Evolutionary conservation across 2,888 invertebrate genomes (phyloP), one percentile per base, ranked within the genome.

Genomic region (Polietes domitor): DNA sequence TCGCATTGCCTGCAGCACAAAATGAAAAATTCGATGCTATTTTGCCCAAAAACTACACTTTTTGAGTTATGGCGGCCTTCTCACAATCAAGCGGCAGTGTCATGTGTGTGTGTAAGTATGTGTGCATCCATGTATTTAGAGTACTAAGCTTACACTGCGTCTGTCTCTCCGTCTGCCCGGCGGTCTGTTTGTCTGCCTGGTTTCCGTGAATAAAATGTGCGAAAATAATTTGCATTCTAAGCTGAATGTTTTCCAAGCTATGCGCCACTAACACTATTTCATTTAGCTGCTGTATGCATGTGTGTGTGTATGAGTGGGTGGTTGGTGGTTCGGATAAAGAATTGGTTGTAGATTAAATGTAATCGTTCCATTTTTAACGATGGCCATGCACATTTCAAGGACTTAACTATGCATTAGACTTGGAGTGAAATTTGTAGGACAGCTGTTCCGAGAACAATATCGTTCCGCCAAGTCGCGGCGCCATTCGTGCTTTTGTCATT

Each of bases 201-300:
- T 19, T 53, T 28, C 15, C 10, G 26, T 26, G 15, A 26, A 65
- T 26, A 65, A 55, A 78, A 78, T 78, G 73, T 72, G 72, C 37
- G 55, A 79, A 43, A 79, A 58, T 68, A 79, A 73, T 74, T 79
- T 79, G 73, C 79, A 73, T 77, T 78, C 53, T 41, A 53, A 72
- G 63, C 63, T 63, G 72, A 77, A 77, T 61, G 71, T 61, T 19
- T 71, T 53, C 32, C 47, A 9, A 47, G 43, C 65, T 24, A 68
- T 68, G 43, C n/a, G 65, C 17, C 72, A 65, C 65, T 73, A 78
- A 55, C 65, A 74, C 55, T 28, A 68, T 68, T 68, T 32, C 55
- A 74, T 73, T 28, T 73, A 53, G 26, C 26, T 26, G 2, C n/a
- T 7, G n/a, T 10, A 41, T 7, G 41, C 9, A 32, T 32, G 32